Conservation (phyloP, 2,888 invertebrate genomes). For the Papilio gigon region DNA sequence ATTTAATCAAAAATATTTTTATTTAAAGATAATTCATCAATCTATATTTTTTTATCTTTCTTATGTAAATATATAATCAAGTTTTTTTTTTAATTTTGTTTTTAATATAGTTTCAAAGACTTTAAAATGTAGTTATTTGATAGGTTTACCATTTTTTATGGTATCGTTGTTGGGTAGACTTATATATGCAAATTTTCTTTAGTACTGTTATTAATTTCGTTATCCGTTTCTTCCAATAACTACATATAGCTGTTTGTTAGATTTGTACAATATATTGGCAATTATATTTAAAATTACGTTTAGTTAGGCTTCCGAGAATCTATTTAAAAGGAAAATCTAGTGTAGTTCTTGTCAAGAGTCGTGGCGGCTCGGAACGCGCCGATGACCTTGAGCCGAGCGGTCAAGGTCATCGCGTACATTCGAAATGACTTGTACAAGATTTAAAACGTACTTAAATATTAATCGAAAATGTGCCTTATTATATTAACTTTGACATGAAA, state of each 20-base stretch:
- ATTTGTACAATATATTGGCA: constrained; percentile 25
- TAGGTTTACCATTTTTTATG: no score
- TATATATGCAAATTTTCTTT: no score
- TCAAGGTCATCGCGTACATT: neutral
- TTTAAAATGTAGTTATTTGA: neutral
- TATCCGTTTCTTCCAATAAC: constrained; percentile 5
- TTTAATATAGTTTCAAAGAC: neutral
- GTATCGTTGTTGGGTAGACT: neutral
- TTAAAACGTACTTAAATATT: constrained; percentile 41
- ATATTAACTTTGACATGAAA: constrained; percentile 40
- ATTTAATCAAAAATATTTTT: neutral
- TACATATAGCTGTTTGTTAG: constrained; percentile 25
- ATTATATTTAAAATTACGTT: constrained; percentile 26
- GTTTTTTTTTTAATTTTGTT: neutral
- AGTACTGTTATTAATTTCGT: neutral
- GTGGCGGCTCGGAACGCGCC: no score
- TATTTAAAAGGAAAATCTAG: constrained; percentile 35
- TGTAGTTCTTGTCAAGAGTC: constrained; percentile 1
- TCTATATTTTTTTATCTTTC: neutral
- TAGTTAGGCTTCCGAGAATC: constrained; percentile 30
- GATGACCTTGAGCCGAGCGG: no score
- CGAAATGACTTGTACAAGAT: constrained; percentile 38
- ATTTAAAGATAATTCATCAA: neutral
- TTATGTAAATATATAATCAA: neutral
- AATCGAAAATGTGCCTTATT: constrained; percentile 51